phyloP scores from a whole-genome alignment of 1,140 invertebrate species.

The Drosophila obscura region DNA sequence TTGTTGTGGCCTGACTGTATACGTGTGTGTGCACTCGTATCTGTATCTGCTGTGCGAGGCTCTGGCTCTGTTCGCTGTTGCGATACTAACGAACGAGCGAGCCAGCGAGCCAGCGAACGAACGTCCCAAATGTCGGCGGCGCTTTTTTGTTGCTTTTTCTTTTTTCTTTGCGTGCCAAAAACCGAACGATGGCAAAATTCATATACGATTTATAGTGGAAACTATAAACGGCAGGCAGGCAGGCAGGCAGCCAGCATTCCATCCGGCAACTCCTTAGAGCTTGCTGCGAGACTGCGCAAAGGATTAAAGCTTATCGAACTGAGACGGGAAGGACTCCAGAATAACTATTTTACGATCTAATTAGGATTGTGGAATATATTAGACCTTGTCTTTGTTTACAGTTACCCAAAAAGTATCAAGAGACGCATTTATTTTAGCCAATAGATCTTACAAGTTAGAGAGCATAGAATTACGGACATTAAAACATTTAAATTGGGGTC shows the following conservation, averaged over 20 bases:
- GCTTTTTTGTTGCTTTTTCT: conserved; percentile 57
- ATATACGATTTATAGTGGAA: conserved; percentile 71
- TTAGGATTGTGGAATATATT: too few relatives aligned
- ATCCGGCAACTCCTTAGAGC: conserved; percentile 25
- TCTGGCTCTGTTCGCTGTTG: conserved; percentile 66
- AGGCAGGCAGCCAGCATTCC: conserved; percentile 38
- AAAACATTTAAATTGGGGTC: too few relatives aligned
- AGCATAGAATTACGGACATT: too few relatives aligned
- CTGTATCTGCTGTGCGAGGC: conserved; percentile 66
- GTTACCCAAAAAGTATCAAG: too few relatives aligned
- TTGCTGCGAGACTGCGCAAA: conserved; percentile 46
- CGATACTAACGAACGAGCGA: conserved; percentile 60
- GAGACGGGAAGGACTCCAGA: too few relatives aligned
- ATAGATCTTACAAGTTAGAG: too few relatives aligned
- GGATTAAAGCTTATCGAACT: conserved; percentile 21
- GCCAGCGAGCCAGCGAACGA: conserved; percentile 41
- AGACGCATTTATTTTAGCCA: too few relatives aligned
- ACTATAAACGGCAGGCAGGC: conserved; percentile 44
- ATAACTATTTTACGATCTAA: too few relatives aligned
- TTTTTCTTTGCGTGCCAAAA: conserved; percentile 69
- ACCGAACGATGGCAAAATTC: conserved; percentile 66
- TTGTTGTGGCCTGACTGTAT: conserved; percentile 19
- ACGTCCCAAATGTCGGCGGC: conserved; percentile 74
- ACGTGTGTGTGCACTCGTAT: conserved; percentile 43
- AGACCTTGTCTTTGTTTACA: too few relatives aligned